Evolutionary conservation across 2,797 vertebrate species (phyloP), one percentile per base, ranked within the genome.

Genomic region (Enteromius argenteus): DNA sequence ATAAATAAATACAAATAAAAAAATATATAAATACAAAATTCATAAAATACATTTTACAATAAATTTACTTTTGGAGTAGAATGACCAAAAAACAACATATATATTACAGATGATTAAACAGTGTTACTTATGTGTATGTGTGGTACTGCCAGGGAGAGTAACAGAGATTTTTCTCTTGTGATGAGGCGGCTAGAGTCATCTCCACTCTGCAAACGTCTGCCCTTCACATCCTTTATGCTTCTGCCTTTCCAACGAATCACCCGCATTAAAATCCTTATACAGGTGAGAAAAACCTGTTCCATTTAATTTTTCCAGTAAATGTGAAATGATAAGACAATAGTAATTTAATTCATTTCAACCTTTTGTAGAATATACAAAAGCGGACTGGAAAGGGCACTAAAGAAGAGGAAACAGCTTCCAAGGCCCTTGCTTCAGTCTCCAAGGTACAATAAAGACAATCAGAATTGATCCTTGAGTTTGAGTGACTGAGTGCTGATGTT

Each of bases 191-290:
- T 96, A 56, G 94, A 96, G 89, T 93, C 92, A 53, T 92, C 94
- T 21, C 92, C 94, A 0, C 91, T 93, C 35, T 96, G 95, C 27
- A 93, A 94, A 79, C 92, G 95, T 0, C 92, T 96, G 0, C 95
- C 95, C 0, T 92, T 96, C 79, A 94, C 93, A 0, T 96, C 95
- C 58, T 96, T 96, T 87, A 89, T 96, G 88, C 91, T 96, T 27
- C 92, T 96, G 27, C 95, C 95, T 56, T 95, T 96, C 80, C 95
- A 96, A 88, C 91, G 95, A 2, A 96, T 96, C 88, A 96, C 95
- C 0, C 89, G 95, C 3, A 93, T 96, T 32, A 95, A 94, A 85
- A 95, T 96, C 91, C 91, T 96, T 46, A 88, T 96, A 32, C 94
- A 96, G 95, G 95, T 96, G 37, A 79, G 2, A 37, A 58, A 64